Evolutionary conservation across 2,888 invertebrate species (phyloP).

Genomic region (Drosophila anomelani): DNA sequence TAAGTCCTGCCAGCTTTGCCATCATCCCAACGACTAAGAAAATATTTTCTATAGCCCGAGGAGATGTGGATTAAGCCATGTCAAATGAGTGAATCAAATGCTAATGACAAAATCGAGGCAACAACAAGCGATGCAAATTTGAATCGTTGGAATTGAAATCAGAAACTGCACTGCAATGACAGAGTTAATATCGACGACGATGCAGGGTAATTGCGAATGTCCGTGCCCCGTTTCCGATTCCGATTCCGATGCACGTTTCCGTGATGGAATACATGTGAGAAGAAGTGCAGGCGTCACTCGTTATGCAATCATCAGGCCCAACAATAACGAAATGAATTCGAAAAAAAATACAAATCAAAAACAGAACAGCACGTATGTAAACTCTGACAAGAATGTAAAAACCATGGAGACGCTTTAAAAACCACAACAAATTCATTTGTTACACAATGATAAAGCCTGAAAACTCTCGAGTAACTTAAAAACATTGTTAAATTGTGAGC

Average conservation of each 20-base stretch:
- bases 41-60: neutral
- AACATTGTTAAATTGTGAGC: neutral
- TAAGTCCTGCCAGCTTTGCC: neutral
- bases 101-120: neutral
- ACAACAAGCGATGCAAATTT: constrained; percentile 16
- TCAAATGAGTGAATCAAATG: constrained; percentile 35
- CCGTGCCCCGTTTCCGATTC: constrained; percentile 48
- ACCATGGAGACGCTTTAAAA: constrained; percentile 9
- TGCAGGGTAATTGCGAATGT: constrained; percentile 38
- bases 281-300: constrained; percentile 15
- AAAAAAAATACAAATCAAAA: constrained; percentile 5
- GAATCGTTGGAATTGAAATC: constrained; percentile 25
- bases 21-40: constrained; percentile 7
- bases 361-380: constrained; percentile 22
- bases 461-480: neutral
- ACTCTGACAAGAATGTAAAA: constrained; percentile 5
- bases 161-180: constrained; percentile 24
- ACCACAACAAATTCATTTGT: constrained; percentile 24
- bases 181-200: constrained; percentile 18
- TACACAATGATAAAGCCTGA: neutral
- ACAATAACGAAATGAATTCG: constrained; percentile 14
- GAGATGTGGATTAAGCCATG: constrained; percentile 7
- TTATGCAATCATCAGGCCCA: constrained; percentile 17
- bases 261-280: constrained; percentile 34
- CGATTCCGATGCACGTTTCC: constrained; percentile 39